Percentiles rank a stretch among this genome's conserved stretches.
These are phyloP conservation scores for Netelia inedita DNA, from an alignment of 2,888 invertebrate species.

Conservation along the genomic window DNA sequence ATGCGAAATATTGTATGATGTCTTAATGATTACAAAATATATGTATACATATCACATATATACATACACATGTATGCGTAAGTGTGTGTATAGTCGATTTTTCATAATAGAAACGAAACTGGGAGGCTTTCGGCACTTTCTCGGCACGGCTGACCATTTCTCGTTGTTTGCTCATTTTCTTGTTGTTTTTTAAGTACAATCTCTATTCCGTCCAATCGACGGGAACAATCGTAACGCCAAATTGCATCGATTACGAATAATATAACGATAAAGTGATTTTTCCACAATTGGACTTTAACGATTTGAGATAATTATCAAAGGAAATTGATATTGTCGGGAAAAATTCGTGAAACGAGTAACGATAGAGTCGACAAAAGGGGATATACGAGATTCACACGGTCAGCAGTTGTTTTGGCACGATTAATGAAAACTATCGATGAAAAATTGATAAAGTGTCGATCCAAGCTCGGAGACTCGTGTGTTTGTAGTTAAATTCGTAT, in stretches of 20 bases:
- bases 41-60: conserved; percentile 23
- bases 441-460: conserved; percentile 29
- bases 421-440: not conserved
- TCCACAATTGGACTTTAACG: not conserved
- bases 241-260: conserved; percentile 14
- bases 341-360: not conserved
- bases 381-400: conserved; percentile 13
- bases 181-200: conserved; percentile 57
- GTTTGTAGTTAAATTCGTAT: no score
- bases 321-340: not conserved
- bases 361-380: not conserved
- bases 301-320: not conserved
- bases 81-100: not conserved
- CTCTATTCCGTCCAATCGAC: conserved; percentile 21
- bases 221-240: conserved; percentile 22
- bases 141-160: conserved; percentile 38
- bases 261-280: conserved; percentile 20
- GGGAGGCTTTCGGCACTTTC: conserved; percentile 23
- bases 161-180: conserved; percentile 45
- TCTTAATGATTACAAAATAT: conserved; percentile 43
- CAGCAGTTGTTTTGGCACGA: conserved; percentile 57
- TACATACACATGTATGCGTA: not conserved
- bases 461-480: conserved; percentile 11
- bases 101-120: conserved; percentile 22
- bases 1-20: conserved; percentile 7